phyloP scores from a whole-genome alignment of 1,140 invertebrate genomes.

The Pteromalus puparum region DNA sequence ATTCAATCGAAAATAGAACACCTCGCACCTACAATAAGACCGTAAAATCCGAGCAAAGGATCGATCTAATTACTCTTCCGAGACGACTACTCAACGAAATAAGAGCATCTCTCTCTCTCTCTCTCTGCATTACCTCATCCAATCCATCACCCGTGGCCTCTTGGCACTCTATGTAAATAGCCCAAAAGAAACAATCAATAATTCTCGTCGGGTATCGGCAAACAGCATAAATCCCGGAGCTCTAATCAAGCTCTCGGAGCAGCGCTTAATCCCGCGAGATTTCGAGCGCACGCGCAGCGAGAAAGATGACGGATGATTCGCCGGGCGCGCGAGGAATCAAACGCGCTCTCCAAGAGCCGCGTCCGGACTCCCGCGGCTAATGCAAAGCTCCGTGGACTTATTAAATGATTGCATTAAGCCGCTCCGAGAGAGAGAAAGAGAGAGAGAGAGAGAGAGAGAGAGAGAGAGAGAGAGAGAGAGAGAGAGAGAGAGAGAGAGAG shows the following conservation, averaged over 20 bases:
- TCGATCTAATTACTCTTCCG: background rate
- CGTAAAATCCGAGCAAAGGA: background rate
- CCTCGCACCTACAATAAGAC: background rate
- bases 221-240: conserved; percentile 2
- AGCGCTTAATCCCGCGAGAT: background rate
- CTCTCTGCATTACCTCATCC: background rate
- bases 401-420: conserved; percentile 70
- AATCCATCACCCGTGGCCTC: background rate
- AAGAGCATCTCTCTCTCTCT: background rate
- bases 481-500: too few species aligned
- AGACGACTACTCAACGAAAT: background rate
- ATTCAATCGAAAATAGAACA: background rate
- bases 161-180: background rate
- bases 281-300: background rate
- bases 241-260: background rate
- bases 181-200: conserved; percentile 10
- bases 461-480: too few species aligned
- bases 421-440: background rate
- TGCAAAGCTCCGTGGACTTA: conserved; percentile 66
- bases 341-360: background rate
- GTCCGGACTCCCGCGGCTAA: conserved; percentile 63
- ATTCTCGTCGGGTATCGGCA: background rate
- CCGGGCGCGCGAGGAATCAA: conserved; percentile 47
- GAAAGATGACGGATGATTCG: background rate
- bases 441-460: too few species aligned